Evolutionary conservation across 2,797 vertebrate genomes (phyloP), one percentile per base, ranked within the genome.

Genomic region (Spinibarbus caldwelli): DNA sequence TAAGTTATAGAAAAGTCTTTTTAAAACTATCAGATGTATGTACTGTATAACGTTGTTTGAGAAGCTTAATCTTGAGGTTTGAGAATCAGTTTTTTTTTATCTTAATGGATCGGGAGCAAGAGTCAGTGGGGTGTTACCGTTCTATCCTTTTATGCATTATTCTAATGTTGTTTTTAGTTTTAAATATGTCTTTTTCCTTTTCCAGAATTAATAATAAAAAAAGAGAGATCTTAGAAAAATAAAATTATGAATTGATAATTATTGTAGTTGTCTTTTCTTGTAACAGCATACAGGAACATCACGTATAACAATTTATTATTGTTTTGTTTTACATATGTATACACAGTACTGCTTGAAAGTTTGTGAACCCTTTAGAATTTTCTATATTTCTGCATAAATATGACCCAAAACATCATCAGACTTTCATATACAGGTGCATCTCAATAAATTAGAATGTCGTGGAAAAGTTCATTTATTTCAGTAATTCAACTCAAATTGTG

Each of bases 141-240:
- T 81, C 62, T 84, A 66, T 86, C 83, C 41, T 84, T 70, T 83
- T 85, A 83, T 80, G 77, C 66, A 59, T 87, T 82, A 78, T 79
- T 82, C 43, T 59, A 54, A 85, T 83, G 73, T 81, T 85, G 70
- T 81, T 88, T 90, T 87, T 86, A 86, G 87, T 82, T 86, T 81
- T 72, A 72, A 85, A 85, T 34, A 75, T 82, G 77, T 81, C 29
- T 36, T 68, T 82, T 81, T 82, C 78, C 26, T 88, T 88, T 88
- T 86, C 76, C 78, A 85, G 72, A 90, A 82, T 87, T 86, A 85
- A 89, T 73, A 54, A 36, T n/a, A 84, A 87, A 83, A 76, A 85
- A 43, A 71, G 43, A 79, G 72, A 78, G 47, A 87, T 89, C 83
- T 86, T 90, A 79, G 88, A 86, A 86, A 49, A 87, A 90, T 86